Evolutionary conservation across 2,797 vertebrate genomes (phyloP).

Genomic region (Pelochelys cantorii): DNA sequence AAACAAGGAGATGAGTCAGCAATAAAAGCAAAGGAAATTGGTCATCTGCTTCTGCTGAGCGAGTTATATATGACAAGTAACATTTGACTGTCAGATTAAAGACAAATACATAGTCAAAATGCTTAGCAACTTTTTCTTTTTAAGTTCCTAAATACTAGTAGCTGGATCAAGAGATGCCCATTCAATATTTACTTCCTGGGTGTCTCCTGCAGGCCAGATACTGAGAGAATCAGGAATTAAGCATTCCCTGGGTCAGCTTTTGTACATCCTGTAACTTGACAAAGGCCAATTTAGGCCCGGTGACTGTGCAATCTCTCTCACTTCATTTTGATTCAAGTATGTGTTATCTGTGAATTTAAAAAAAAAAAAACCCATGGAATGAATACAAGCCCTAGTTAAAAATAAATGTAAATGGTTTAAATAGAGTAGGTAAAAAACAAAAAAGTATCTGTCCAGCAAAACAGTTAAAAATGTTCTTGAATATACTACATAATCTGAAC

Average conservation of each 20-base stretch:
- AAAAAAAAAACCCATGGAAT: neutral
- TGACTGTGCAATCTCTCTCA: neutral
- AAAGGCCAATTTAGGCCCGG: neutral
- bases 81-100: conserved; percentile 36
- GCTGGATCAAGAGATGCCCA: neutral
- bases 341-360: neutral
- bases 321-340: neutral
- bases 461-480: neutral
- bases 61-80: conserved; percentile 56
- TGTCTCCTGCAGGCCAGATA: neutral
- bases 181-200: neutral
- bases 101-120: conserved; percentile 39
- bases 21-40: conserved; percentile 44
- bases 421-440: neutral
- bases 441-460: neutral
- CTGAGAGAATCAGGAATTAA: neutral
- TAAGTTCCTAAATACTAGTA: neutral
- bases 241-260: neutral
- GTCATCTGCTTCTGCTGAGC: neutral
- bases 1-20: neutral
- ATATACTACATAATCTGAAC: neutral
- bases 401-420: neutral
- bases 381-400: neutral
- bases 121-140: neutral
- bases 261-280: neutral